A percentile compares a stretch with the other conserved stretches of the same genome.
phyloP scores from a whole-genome alignment of 1,140 invertebrate genomes.

The Pogonomyrmex californicus region DNA sequence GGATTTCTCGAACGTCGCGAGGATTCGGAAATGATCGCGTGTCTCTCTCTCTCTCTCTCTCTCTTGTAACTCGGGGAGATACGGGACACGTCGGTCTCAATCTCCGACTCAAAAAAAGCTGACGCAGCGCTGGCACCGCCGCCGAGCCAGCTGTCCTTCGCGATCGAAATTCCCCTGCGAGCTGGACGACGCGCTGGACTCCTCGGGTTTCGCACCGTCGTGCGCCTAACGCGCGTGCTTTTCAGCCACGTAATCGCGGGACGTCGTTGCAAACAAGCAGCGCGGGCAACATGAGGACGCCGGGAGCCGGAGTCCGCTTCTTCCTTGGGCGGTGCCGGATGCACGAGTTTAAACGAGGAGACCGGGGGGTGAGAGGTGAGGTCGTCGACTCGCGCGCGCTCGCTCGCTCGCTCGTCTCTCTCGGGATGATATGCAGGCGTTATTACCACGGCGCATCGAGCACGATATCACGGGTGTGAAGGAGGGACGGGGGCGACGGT shows the following conservation, averaged over 20 bases:
- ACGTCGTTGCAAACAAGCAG: conserved; percentile 8
- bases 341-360: conserved; percentile 22
- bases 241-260: conserved; percentile 14
- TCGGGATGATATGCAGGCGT: not conserved
- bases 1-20: not conserved
- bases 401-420: not conserved
- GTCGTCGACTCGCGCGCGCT: conserved; percentile 56
- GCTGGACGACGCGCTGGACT: not conserved
- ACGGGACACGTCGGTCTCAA: not conserved
- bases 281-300: not conserved
- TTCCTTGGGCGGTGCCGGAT: not conserved
- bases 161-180: conserved; percentile 13
- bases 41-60: not conserved
- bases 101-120: not conserved
- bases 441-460: not conserved
- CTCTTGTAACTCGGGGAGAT: not conserved
- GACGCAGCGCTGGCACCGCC: not conserved
- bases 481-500: not conserved
- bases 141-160: conserved; percentile 9
- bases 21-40: not conserved
- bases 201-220: conserved; percentile 51
- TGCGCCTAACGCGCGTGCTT: conserved; percentile 53
- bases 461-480: not conserved
- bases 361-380: conserved; percentile 50
- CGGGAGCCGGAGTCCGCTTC: not conserved